phyloP scores from a whole-genome alignment of 2,113 vertebrate genomes.

The Machaerirhynchus nigripectus region DNA sequence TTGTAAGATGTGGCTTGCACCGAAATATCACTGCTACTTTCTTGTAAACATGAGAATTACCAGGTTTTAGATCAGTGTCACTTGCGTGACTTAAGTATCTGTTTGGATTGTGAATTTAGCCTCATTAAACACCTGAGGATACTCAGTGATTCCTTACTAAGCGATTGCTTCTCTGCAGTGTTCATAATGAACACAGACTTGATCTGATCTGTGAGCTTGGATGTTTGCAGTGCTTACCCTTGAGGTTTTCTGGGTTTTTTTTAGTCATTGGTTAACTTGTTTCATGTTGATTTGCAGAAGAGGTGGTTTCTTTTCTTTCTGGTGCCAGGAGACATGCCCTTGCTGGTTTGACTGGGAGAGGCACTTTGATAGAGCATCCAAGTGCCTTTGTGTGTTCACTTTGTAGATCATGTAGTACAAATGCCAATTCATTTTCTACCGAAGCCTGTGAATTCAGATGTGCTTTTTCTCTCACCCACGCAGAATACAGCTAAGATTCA shows the following conservation, averaged over 20 bases:
- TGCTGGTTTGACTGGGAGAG: conserved; percentile 51
- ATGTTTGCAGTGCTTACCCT: neutral
- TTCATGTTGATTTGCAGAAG: conserved; percentile 18
- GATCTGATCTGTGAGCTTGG: neutral
- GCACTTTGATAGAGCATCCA: conserved; percentile 11
- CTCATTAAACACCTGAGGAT: neutral
- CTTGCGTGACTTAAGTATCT: neutral
- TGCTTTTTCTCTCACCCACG: conserved; percentile 38
- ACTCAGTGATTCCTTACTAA: neutral
- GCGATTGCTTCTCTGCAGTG: neutral
- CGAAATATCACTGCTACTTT: neutral
- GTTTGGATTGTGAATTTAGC: neutral
- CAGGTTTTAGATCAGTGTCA: neutral
- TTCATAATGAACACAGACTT: neutral
- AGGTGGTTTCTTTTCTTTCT: neutral
- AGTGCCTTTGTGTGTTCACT: conserved; percentile 2
- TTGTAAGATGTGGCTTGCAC: neutral
- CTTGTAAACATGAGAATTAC: neutral
- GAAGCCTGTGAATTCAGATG: conserved; percentile 15
- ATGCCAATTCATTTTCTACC: neutral
- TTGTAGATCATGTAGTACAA: neutral
- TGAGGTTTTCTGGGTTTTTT: neutral
- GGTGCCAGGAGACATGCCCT: conserved; percentile 44
- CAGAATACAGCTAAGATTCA: neutral
- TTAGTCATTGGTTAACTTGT: neutral